Percentiles rank a stretch among this genome's conserved stretches.
phyloP scores from a whole-genome alignment of 2,113 vertebrate species.

The Agapornis roseicollis region DNA sequence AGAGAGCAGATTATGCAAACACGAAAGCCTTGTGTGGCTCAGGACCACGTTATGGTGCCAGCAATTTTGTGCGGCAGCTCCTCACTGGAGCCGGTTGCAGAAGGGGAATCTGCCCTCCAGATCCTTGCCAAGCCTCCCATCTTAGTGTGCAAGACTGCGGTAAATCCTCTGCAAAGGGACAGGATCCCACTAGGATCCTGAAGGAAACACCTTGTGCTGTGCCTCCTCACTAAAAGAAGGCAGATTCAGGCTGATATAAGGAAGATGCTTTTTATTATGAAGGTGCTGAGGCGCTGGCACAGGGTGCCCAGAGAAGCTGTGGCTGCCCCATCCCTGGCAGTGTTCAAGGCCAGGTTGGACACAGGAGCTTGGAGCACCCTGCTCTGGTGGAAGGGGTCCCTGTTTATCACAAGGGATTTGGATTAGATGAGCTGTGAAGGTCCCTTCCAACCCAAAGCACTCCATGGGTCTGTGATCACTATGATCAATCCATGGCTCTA shows the following conservation, averaged over 20 bases:
- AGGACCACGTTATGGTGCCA: rapidly evolving
- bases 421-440: not conserved
- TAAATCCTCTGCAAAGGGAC: not conserved
- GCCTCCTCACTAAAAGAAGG: not conserved
- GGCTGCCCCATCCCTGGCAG: not conserved
- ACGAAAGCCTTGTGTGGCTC: not conserved
- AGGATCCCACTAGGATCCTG: not conserved
- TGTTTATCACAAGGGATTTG: not conserved
- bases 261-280: not conserved
- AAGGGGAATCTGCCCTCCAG: not conserved
- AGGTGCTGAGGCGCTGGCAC: not conserved
- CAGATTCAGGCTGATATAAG: not conserved
- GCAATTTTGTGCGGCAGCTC: not conserved
- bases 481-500: no score
- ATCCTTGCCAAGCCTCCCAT: rapidly evolving
- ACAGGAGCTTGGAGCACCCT: not conserved
- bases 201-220: not conserved
- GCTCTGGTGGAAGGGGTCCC: not conserved
- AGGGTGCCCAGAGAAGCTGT: not conserved
- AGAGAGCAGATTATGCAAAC: not conserved
- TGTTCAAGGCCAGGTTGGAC: not conserved
- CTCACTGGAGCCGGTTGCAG: not conserved
- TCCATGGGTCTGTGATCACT: not conserved
- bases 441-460: not conserved
- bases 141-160: not conserved